Conservation (phyloP, 1,140 invertebrate species). For the Calephelis virginiensis region DNA sequence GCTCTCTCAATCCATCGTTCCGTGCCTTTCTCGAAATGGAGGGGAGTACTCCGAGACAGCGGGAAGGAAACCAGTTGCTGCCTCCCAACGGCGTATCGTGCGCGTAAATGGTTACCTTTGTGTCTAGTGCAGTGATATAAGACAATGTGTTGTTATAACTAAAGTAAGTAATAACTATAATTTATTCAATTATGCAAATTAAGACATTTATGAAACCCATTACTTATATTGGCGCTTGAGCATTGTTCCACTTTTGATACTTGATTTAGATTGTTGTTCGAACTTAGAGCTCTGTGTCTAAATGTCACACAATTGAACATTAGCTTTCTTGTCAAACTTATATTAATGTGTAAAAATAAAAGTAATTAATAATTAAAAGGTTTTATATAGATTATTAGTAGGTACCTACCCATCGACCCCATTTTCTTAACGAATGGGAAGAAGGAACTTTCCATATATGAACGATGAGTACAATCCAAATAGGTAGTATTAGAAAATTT, state of each 20-base stretch:
- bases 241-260: not conserved
- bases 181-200: not conserved
- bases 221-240: not conserved
- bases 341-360: too few relatives aligned
- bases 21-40: conserved; percentile 23
- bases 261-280: not conserved
- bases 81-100: conserved; percentile 28
- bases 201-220: not conserved
- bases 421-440: too few relatives aligned
- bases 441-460: too few relatives aligned
- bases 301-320: too few relatives aligned
- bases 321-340: too few relatives aligned
- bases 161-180: conserved; percentile 28
- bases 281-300: not conserved
- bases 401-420: too few relatives aligned
- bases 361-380: too few relatives aligned
- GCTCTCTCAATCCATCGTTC: conserved; percentile 23
- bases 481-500: too few relatives aligned
- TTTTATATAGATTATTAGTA: too few relatives aligned
- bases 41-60: conserved; percentile 33
- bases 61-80: not conserved
- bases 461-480: too few relatives aligned
- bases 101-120: conserved; percentile 31
- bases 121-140: conserved; percentile 26
- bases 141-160: conserved; percentile 32